phyloP scores from a whole-genome alignment of 2,888 invertebrate genomes.

The Myopa testacea region DNA sequence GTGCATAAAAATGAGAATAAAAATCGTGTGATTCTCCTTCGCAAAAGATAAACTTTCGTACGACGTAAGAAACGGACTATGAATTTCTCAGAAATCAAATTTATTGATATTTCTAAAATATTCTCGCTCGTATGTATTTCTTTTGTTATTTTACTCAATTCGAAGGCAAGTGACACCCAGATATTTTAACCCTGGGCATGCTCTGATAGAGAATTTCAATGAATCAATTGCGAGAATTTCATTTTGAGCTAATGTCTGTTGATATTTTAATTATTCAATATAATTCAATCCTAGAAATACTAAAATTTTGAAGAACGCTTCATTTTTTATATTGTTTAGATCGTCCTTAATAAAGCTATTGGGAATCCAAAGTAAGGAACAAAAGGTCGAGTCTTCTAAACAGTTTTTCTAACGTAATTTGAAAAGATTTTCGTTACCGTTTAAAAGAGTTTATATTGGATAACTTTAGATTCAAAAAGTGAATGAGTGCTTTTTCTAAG shows the following conservation, averaged over 20 bases:
- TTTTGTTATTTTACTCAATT: neutral
- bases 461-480: too few species aligned
- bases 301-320: too few species aligned
- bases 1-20: neutral
- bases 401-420: too few species aligned
- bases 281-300: too few species aligned
- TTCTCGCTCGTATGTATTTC: neutral
- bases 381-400: too few species aligned
- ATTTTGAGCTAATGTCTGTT: neutral
- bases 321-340: too few species aligned
- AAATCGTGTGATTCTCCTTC: neutral
- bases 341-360: too few species aligned
- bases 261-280: too few species aligned
- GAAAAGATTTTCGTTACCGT: too few species aligned
- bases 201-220: neutral
- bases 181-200: neutral
- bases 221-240: neutral
- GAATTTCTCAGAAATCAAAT: neutral
- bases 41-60: constrained; percentile 25
- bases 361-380: too few species aligned
- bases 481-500: too few species aligned
- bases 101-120: constrained; percentile 1
- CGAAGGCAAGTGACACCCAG: neutral
- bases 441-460: too few species aligned
- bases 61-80: constrained; percentile 1